A percentile compares a stretch with the other conserved stretches of the same genome.
Conservation (phyloP, 1,140 invertebrate genomes). For the Andricus grossulariae region DNA sequence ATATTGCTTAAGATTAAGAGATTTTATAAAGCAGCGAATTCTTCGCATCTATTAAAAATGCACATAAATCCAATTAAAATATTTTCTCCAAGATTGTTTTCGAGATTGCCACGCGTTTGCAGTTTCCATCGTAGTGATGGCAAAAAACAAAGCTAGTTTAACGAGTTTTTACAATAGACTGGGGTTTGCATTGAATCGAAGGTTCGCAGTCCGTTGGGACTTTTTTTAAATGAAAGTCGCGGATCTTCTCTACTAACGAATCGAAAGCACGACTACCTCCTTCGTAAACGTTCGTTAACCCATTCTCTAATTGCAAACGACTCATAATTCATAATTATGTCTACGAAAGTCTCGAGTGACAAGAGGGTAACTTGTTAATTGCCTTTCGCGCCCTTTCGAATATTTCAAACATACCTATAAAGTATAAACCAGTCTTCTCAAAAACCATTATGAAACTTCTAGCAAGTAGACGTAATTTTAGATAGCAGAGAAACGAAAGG, state of each 20-base stretch:
- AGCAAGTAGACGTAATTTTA: background rate
- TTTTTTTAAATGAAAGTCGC: slow-evolving; percentile 21
- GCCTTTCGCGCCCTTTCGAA: slow-evolving; percentile 15
- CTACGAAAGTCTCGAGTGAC: slow-evolving; percentile 23
- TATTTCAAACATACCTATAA: background rate
- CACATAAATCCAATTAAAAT: slow-evolving; percentile 30
- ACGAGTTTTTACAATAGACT: slow-evolving; percentile 28
- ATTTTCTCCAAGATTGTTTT: slow-evolving; percentile 29
- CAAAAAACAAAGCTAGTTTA: slow-evolving; percentile 26
- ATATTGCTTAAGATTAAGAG: background rate
- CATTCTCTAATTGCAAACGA: slow-evolving; percentile 16
- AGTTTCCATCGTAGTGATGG: slow-evolving; percentile 1
- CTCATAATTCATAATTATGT: slow-evolving; percentile 29
- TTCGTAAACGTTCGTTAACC: slow-evolving; percentile 8
- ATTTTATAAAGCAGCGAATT: slow-evolving; percentile 11
- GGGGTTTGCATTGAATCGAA: slow-evolving; percentile 31
- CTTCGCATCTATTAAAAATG: slow-evolving; percentile 19
- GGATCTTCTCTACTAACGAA: slow-evolving; percentile 22
- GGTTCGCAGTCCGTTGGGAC: slow-evolving; percentile 18
- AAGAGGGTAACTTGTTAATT: slow-evolving; percentile 4
- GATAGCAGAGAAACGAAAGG: too few relatives aligned
- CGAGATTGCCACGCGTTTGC: slow-evolving; percentile 29
- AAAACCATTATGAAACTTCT: background rate
- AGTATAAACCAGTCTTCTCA: too few relatives aligned
- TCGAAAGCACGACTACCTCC: slow-evolving; percentile 6